Conservation (phyloP, 1,140 invertebrate species). For the Spodoptera litura region DNA sequence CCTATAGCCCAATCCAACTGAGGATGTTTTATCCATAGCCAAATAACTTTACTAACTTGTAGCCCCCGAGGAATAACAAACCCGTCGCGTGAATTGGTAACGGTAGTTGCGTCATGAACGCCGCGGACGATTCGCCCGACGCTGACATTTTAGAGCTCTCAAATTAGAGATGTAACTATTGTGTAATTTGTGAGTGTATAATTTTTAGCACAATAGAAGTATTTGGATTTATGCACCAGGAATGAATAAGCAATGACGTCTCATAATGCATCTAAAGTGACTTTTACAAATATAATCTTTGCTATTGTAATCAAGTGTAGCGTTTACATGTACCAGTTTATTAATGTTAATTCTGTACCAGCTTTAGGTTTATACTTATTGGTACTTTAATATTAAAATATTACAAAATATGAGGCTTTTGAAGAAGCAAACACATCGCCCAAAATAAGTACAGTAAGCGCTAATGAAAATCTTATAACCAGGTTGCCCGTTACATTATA, state of each 20-base stretch:
- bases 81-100: conserved; percentile 64
- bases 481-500: too few species aligned
- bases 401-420: too few species aligned
- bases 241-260: conserved; percentile 45
- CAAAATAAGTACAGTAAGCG: too few species aligned
- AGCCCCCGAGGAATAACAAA: conserved; percentile 58
- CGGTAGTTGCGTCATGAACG: conserved; percentile 61
- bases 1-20: conserved; percentile 58
- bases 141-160: conserved; percentile 55
- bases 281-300: conserved; percentile 23
- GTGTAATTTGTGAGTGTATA: conserved; percentile 47
- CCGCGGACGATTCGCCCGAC: conserved; percentile 42
- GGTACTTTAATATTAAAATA: background rate
- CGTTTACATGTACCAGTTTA: conserved; percentile 5
- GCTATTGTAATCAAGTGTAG: conserved; percentile 11
- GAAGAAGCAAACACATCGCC: too few species aligned
- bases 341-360: background rate
- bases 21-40: conserved; percentile 61
- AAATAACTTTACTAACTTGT: conserved; percentile 43
- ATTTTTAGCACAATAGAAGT: conserved; percentile 43
- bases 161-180: conserved; percentile 50
- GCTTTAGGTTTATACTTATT: background rate
- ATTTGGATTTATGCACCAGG: conserved; percentile 40
- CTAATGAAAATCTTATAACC: too few species aligned
- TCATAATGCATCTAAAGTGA: conserved; percentile 33